Evolutionary conservation across 2,888 invertebrate genomes (phyloP), one percentile per base, ranked within the genome.

Genomic region (Tupiocoris notatus): DNA sequence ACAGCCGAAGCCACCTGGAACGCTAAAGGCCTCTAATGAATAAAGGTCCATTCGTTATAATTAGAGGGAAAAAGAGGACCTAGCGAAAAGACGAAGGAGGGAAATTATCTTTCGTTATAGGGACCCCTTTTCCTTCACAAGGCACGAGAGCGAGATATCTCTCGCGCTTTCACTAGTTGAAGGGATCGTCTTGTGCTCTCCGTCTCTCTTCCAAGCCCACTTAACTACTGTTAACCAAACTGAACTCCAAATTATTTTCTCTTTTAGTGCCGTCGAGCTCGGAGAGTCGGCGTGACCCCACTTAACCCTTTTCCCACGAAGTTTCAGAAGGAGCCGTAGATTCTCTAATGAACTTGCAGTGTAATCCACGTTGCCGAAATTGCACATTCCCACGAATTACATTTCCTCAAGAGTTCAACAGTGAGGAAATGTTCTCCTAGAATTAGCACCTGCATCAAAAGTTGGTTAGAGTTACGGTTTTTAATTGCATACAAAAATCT

Each of bases 31-130:
- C 73, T 73, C 62, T 73, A 73, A 73, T 73, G 73, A 73, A 73
- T 73, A 73, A 73, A 73, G 73, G 73, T 73, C 73, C 73, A 73
- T 73, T 73, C 73, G 62, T 73, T 73, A 73, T 73, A 73, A 73
- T 73, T 73, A 73, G 63, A 73, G 73, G 73, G 62, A 73, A 12
- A 39, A 39, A 39, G 39, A 39, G 12, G 39, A n/a, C 39, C 3
- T 7, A 39, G 39, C 39, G 39, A 39, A 39, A 39, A 39, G 39
- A 39, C 39, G 39, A 39, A 70, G 73, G 62, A 73, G 73, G 62
- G 73, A 73, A 73, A 73, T 73, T 73, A 73, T 73, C 73, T 70
- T 59, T 61, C n/a, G n/a, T n/a, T n/a, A n/a, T 7, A 7, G 7
- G 20, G 59, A n/a, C 59, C n/a, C 59, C 59, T 59, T 39, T 39